Conservation (phyloP, 2,113 vertebrate species). For the Thymallus thymallus region DNA sequence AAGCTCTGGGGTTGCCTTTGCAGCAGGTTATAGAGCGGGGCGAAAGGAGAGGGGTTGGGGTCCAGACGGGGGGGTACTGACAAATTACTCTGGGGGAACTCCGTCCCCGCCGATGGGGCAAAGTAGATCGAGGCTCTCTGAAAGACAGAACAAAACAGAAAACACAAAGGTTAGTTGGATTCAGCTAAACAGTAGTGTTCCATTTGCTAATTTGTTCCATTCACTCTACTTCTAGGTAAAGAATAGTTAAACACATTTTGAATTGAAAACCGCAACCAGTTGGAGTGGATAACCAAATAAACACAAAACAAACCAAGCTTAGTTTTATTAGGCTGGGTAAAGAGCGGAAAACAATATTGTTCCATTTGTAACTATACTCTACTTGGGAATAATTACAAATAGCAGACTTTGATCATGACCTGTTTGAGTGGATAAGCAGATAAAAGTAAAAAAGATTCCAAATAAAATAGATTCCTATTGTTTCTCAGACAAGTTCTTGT, state of each 20-base stretch:
- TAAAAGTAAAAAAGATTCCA: background rate
- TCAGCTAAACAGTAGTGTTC: background rate
- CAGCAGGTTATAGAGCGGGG: slow-evolving; percentile 44
- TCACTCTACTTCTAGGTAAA: background rate
- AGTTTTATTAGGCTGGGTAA: too few relatives aligned
- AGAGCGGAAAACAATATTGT: background rate
- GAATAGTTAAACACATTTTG: background rate
- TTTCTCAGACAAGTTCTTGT: background rate
- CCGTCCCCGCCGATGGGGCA: slow-evolving; percentile 2
- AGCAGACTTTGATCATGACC: background rate
- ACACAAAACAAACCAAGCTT: too few relatives aligned
- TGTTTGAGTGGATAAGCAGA: background rate
- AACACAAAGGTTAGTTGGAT: background rate
- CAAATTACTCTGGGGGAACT: slow-evolving; percentile 22
- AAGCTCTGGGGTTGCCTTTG: slow-evolving; percentile 18
- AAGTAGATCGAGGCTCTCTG: slow-evolving; percentile 28
- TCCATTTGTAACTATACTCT: background rate
- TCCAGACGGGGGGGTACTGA: slow-evolving; percentile 6
- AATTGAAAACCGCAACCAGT: background rate
- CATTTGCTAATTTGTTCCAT: background rate
- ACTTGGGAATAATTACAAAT: background rate
- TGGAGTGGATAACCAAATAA: background rate
- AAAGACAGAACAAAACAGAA: background rate
- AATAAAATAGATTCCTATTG: too few relatives aligned
- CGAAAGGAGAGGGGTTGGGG: slow-evolving; percentile 47